These are phyloP conservation scores for Flabesymbios commensalis DNA, from an alignment of 2,888 invertebrate genomes.

Conservation along the genomic window DNA sequence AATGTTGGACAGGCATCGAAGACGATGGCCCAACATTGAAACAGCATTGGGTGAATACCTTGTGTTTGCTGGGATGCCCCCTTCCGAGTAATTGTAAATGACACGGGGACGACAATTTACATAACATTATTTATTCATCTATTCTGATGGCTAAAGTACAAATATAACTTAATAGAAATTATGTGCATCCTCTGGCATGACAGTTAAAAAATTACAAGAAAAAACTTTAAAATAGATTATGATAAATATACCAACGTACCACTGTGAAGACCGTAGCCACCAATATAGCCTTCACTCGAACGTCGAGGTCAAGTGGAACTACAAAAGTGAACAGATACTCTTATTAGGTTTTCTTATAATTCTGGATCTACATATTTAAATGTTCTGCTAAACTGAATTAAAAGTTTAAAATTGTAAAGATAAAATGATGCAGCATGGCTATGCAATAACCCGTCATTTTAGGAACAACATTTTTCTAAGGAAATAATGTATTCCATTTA, in stretches of 20 bases:
- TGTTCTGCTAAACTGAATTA: background rate
- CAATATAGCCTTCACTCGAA: constrained; percentile 31
- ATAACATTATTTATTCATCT: too few relatives aligned
- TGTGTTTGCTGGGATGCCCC: too few relatives aligned
- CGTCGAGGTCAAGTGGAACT: constrained; percentile 36
- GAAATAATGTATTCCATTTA: background rate
- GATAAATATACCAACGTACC: constrained; percentile 17
- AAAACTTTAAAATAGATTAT: background rate
- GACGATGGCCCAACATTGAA: too few relatives aligned
- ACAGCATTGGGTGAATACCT: too few relatives aligned
- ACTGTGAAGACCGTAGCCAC: constrained; percentile 28
- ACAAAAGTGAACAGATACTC: background rate
- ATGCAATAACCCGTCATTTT: background rate
- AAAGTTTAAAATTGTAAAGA: background rate
- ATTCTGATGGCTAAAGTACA: too few relatives aligned
- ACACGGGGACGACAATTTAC: too few relatives aligned
- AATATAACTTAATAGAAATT: too few relatives aligned
- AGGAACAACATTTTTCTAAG: background rate
- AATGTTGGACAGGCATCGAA: too few relatives aligned
- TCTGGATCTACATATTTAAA: background rate
- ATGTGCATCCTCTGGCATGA: too few relatives aligned
- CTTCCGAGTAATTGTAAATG: too few relatives aligned
- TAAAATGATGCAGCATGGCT: background rate
- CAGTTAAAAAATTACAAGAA: background rate
- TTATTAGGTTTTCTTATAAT: background rate